Percentiles rank a stretch among this genome's conserved stretches.
Conservation (phyloP, 2,888 invertebrate genomes). For the Physocephala rufipes region DNA sequence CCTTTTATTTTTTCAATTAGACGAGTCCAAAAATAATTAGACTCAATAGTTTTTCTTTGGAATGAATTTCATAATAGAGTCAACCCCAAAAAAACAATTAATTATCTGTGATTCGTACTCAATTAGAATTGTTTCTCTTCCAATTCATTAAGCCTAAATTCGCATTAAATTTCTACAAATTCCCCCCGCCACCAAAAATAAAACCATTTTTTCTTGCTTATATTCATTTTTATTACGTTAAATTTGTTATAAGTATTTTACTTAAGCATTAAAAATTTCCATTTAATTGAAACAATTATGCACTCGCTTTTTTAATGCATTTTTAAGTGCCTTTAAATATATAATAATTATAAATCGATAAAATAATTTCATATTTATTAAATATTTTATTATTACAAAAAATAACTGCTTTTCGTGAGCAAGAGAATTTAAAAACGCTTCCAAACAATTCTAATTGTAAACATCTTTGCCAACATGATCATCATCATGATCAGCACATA, state of each 20-base stretch:
- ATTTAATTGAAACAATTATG: slow-evolving; percentile 31
- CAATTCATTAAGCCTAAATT: too few relatives aligned
- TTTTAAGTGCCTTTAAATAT: not conserved
- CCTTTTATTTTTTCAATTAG: too few relatives aligned
- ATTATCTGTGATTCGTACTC: too few relatives aligned
- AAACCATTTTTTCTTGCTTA: slow-evolving; percentile 10
- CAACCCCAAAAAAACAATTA: too few relatives aligned
- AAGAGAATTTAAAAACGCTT: slow-evolving; percentile 17
- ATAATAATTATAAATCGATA: slow-evolving; percentile 2
- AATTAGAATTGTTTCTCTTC: too few relatives aligned
- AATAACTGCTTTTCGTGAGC: slow-evolving; percentile 7
- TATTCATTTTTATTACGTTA: slow-evolving; percentile 26
- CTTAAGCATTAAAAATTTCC: slow-evolving; percentile 32
- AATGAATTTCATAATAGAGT: too few relatives aligned
- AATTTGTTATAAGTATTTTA: slow-evolving; percentile 25
- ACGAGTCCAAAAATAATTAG: too few relatives aligned
- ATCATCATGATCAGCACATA: not conserved
- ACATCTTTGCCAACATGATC: not conserved
- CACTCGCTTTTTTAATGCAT: slow-evolving; percentile 10
- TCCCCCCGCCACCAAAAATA: not conserved
- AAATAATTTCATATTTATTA: slow-evolving; percentile 23
- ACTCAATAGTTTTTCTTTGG: too few relatives aligned
- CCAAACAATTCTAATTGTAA: slow-evolving; percentile 13
- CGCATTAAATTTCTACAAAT: too few relatives aligned
- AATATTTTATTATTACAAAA: slow-evolving; percentile 3